phyloP scores from a whole-genome alignment of 1,140 invertebrate genomes.

The Drosophila varians region DNA sequence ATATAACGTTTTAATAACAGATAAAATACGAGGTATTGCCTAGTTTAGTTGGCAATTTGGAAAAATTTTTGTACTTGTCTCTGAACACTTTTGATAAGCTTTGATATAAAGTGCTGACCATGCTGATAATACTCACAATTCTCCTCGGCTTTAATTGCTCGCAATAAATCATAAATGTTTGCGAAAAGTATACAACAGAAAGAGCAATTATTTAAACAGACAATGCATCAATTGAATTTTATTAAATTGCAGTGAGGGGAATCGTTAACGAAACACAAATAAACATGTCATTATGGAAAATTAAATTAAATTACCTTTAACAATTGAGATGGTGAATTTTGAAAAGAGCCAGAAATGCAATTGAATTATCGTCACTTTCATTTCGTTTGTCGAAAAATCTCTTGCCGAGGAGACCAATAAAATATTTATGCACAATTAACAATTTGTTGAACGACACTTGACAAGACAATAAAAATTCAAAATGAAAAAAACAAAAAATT shows the following conservation, averaged over 20 bases:
- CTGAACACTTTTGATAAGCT: conserved; percentile 34
- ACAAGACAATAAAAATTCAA: conserved; percentile 24
- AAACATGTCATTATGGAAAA: conserved; percentile 23
- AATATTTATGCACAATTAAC: conserved; percentile 44
- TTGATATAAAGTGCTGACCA: conserved; percentile 45
- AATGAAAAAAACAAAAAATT: background rate
- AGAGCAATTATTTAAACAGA: conserved; percentile 20
- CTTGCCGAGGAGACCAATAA: conserved; percentile 10
- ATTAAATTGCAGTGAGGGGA: background rate
- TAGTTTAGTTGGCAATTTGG: background rate
- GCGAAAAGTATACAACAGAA: conserved; percentile 4
- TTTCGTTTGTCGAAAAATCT: background rate
- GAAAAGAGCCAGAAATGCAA: conserved; percentile 1
- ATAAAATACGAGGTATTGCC: background rate
- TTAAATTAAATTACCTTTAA: conserved; percentile 13
- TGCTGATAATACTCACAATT: conserved; percentile 29
- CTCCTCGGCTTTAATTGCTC: conserved; percentile 23
- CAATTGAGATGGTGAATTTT: background rate
- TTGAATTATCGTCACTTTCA: background rate
- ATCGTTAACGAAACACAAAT: conserved; percentile 11
- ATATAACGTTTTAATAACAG: too few species aligned
- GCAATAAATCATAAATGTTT: conserved; percentile 38
- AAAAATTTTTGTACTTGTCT: conserved; percentile 26
- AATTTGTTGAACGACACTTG: conserved; percentile 41
- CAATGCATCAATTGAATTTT: conserved; percentile 18